These are phyloP conservation scores for Meta bourneti DNA, from an alignment of 2,888 invertebrate genomes.

Conservation along the genomic window DNA sequence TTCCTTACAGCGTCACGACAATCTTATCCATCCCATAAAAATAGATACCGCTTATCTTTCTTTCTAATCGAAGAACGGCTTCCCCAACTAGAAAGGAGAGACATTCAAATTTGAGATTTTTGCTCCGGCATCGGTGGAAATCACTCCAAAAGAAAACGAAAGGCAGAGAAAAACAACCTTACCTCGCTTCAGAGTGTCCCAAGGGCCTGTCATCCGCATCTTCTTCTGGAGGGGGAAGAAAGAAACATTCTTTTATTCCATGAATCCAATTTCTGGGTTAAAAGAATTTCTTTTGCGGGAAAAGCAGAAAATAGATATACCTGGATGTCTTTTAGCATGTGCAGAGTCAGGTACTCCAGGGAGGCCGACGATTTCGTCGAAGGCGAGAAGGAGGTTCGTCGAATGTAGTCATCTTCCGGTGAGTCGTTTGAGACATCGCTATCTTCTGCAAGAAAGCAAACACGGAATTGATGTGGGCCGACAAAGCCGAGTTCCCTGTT, in stretches of 20 bases:
- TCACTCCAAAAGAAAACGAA: too few relatives aligned
- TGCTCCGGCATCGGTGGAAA: not conserved
- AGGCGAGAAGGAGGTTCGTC: conserved; percentile 82
- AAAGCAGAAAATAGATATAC: conserved; percentile 78
- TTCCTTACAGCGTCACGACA: too few relatives aligned
- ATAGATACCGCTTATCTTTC: not conserved
- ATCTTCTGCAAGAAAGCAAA: conserved; percentile 69
- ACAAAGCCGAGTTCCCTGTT: too few relatives aligned
- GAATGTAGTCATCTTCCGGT: conserved; percentile 83
- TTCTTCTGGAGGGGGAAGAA: conserved; percentile 46
- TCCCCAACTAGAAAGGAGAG: not conserved
- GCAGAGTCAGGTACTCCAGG: conserved; percentile 83
- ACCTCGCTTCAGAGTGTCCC: conserved; percentile 54
- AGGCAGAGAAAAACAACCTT: conserved; percentile 10
- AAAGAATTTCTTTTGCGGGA: not conserved
- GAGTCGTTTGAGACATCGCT: conserved; percentile 66
- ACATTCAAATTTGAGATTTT: not conserved
- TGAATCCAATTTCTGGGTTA: conserved; percentile 18
- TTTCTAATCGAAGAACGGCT: not conserved
- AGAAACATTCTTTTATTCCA: conserved; percentile 26
- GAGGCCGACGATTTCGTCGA: conserved; percentile 82
- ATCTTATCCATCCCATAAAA: too few relatives aligned
- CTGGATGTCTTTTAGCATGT: conserved; percentile 82
- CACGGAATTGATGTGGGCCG: not conserved
- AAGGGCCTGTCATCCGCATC: conserved; percentile 58